phyloP scores from a whole-genome alignment of 2,888 invertebrate genomes.

The Patella depressa region DNA sequence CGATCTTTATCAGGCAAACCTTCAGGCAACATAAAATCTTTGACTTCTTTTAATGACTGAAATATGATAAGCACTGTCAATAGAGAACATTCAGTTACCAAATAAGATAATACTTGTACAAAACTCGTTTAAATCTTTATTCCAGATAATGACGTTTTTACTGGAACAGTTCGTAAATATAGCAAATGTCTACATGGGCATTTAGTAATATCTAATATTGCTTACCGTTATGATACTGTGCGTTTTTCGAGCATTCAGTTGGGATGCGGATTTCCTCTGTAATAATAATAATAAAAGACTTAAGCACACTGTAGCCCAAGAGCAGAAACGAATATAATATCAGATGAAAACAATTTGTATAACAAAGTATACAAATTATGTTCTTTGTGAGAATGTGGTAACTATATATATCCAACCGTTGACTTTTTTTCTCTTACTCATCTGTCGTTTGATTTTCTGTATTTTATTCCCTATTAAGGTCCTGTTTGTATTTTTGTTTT shows the following conservation, averaged over 20 bases:
- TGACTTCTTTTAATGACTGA: constrained; percentile 67
- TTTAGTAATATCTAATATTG: not conserved
- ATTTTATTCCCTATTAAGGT: too few relatives aligned
- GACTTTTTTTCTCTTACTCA: too few relatives aligned
- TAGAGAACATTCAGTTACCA: too few relatives aligned
- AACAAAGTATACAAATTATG: too few relatives aligned
- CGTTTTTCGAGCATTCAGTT: constrained; percentile 67
- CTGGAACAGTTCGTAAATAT: too few relatives aligned
- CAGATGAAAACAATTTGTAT: too few relatives aligned
- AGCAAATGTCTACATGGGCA: too few relatives aligned
- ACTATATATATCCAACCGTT: not conserved
- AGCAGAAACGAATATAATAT: not conserved
- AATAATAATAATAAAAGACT: constrained; percentile 22
- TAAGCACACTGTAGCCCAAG: not conserved
- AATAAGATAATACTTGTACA: too few relatives aligned
- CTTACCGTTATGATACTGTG: constrained; percentile 62
- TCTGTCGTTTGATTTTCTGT: too few relatives aligned
- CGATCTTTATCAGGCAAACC: constrained; percentile 66
- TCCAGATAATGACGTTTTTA: too few relatives aligned
- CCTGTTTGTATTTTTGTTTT: too few relatives aligned
- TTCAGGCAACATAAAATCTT: constrained; percentile 64
- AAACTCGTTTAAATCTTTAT: too few relatives aligned
- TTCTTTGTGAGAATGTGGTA: not conserved
- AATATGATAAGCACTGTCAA: constrained; percentile 17
- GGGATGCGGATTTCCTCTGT: constrained; percentile 60